phyloP scores from a whole-genome alignment of 2,797 vertebrate genomes.

The Gouania willdenowi region DNA sequence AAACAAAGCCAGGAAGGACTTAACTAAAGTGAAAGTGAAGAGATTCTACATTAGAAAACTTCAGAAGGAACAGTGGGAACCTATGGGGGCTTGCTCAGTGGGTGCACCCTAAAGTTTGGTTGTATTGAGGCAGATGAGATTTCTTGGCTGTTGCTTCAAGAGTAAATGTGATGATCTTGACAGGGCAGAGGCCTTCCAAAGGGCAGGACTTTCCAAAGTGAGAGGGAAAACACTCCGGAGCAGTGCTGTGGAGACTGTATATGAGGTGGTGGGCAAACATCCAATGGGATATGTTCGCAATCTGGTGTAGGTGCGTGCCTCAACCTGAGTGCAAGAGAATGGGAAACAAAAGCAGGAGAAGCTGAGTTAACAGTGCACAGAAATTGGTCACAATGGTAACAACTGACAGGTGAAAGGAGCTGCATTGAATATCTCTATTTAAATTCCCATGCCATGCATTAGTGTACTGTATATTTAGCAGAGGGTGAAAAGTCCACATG shows the following conservation, averaged over 20 bases:
- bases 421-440: no score
- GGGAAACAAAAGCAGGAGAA: conserved; percentile 26
- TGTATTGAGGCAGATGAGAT: conserved; percentile 39
- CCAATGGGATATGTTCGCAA: conserved; percentile 46
- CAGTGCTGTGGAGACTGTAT: conserved; percentile 46
- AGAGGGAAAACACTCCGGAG: conserved; percentile 20
- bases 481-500: no score
- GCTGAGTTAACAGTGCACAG: conserved; percentile 13
- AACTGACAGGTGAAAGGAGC: no score
- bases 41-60: neutral
- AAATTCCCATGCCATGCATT: no score
- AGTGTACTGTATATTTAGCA: no score
- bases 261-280: conserved; percentile 37
- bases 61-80: conserved; percentile 9
- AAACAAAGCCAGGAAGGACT: no score
- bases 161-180: conserved; percentile 46
- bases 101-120: conserved; percentile 21
- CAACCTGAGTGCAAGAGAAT: conserved; percentile 37
- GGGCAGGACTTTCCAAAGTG: conserved; percentile 47
- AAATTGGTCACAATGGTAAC: conserved; percentile 65
- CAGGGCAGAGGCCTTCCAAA: conserved; percentile 47
- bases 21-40: neutral
- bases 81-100: conserved; percentile 7
- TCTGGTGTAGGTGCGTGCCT: conserved; percentile 31
- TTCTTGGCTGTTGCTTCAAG: conserved; percentile 34